Conservation (phyloP, 2,797 vertebrate species). For the Enteromius radiatus region DNA sequence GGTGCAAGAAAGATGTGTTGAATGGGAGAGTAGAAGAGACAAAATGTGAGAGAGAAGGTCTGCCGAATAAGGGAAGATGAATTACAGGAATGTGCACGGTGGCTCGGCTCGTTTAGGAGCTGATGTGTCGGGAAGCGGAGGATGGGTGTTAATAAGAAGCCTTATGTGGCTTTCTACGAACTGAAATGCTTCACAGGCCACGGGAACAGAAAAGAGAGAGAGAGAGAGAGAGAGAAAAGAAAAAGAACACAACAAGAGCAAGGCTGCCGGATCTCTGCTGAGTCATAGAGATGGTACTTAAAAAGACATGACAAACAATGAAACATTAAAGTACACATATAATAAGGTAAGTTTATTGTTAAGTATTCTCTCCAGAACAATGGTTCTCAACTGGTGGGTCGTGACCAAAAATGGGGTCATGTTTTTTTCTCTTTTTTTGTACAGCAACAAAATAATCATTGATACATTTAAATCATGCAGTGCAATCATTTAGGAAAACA, state of each 20-base stretch:
- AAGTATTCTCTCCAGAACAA: neutral
- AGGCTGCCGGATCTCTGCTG: conserved; percentile 19
- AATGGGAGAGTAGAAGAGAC: neutral
- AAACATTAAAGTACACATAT: conserved; percentile 23
- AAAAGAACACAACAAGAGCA: neutral
- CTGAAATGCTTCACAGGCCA: conserved; percentile 29
- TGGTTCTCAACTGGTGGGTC: neutral
- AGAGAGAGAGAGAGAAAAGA: neutral
- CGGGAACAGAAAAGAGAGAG: conserved; percentile 5
- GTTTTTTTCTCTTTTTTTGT: neutral
- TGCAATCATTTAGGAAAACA: neutral
- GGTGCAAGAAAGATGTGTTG: conserved; percentile 6
- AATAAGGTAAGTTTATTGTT: conserved; percentile 5
- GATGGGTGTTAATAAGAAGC: conserved; percentile 59
- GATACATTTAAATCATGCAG: neutral
- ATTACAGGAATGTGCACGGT: conserved; percentile 42
- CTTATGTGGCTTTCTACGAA: conserved; percentile 47
- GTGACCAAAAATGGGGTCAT: neutral
- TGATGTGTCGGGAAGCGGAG: conserved; percentile 55
- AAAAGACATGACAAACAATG: conserved; percentile 19
- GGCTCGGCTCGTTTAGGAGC: conserved; percentile 57
- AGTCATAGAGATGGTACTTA: conserved; percentile 21
- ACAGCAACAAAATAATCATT: neutral
- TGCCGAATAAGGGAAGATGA: conserved; percentile 48
- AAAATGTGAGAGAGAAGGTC: conserved; percentile 33